A percentile compares a stretch with the other conserved stretches of the same genome.
Conservation (phyloP, 2,888 invertebrate genomes). For the Amitus sp. region DNA sequence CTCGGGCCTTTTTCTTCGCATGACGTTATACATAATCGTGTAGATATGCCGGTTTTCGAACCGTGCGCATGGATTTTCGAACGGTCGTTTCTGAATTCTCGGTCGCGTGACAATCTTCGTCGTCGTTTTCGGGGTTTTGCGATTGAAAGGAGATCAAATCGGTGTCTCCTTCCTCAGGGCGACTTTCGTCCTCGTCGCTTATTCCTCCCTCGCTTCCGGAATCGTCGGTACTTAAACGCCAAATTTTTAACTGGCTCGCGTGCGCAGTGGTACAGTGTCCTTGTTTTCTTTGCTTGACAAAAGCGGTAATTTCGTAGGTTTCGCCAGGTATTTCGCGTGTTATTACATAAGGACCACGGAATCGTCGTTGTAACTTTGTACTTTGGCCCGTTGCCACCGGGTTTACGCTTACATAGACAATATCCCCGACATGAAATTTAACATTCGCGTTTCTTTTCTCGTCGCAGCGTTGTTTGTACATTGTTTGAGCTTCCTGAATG, state of each 20-base stretch:
- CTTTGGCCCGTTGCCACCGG: slow-evolving; percentile 19
- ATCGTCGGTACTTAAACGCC: slow-evolving; percentile 4
- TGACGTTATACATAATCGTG: too few relatives aligned
- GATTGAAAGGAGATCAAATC: too few relatives aligned
- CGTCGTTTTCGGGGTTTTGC: too few relatives aligned
- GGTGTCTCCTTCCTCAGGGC: too few relatives aligned
- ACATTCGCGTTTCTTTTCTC: slow-evolving; percentile 9
- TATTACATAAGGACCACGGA: slow-evolving; percentile 15
- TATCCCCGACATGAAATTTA: slow-evolving; percentile 7
- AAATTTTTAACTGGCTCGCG: slow-evolving; percentile 15
- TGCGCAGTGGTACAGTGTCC: slow-evolving; percentile 8
- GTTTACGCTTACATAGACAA: slow-evolving; percentile 15
- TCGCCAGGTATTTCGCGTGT: slow-evolving; percentile 5
- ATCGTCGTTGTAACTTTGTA: slow-evolving; percentile 18
- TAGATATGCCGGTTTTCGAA: too few relatives aligned
- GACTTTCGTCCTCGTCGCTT: too few relatives aligned
- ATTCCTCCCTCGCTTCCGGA: too few relatives aligned
- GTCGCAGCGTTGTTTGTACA: slow-evolving; percentile 25
- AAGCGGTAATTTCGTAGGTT: slow-evolving; percentile 11
- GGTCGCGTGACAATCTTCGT: too few relatives aligned
- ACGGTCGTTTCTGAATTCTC: too few relatives aligned
- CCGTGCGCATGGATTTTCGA: too few relatives aligned
- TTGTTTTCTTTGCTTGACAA: neutral
- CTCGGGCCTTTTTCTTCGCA: too few relatives aligned
- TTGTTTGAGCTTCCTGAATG: slow-evolving; percentile 8